Percentiles rank a stretch among this genome's conserved stretches.
Conservation (phyloP, 1,140 invertebrate species). For the Cotesia chilonis region DNA sequence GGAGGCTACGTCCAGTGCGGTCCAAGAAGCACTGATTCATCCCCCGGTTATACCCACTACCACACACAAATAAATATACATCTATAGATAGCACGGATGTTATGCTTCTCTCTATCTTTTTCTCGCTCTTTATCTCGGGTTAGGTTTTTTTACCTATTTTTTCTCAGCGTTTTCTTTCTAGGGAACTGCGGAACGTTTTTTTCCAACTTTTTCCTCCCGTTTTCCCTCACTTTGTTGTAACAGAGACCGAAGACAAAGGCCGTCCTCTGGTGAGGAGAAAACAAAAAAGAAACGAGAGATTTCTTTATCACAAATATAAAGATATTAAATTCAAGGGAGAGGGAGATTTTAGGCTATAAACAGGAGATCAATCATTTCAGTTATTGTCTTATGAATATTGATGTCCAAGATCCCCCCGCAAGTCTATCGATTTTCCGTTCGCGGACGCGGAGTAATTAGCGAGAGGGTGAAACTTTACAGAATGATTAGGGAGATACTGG, state of each 20-base stretch:
- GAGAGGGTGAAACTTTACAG: conserved; percentile 37
- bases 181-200: background rate
- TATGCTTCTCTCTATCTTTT: background rate
- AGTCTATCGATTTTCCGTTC: conserved; percentile 30
- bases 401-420: background rate
- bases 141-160: too few species aligned
- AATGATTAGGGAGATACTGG: conserved; percentile 36
- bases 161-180: too few species aligned
- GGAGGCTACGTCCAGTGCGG: conserved; percentile 54
- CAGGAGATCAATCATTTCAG: too few species aligned
- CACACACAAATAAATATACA: background rate
- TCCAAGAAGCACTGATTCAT: conserved; percentile 66
- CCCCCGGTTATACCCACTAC: conserved; percentile 57
- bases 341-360: too few species aligned
- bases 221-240: conserved; percentile 33
- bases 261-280: too few species aligned
- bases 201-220: conserved; percentile 24
- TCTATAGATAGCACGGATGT: background rate
- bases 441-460: conserved; percentile 34
- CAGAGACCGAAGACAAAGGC: too few species aligned
- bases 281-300: too few species aligned
- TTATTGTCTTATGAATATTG: too few species aligned
- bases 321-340: too few species aligned
- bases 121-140: conserved; percentile 3
- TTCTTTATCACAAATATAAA: too few species aligned